Percentiles rank a stretch among this genome's conserved stretches.
These are phyloP conservation scores for Mesochorus sp. DNA, from an alignment of 2,888 invertebrate species.

Conservation along the genomic window DNA sequence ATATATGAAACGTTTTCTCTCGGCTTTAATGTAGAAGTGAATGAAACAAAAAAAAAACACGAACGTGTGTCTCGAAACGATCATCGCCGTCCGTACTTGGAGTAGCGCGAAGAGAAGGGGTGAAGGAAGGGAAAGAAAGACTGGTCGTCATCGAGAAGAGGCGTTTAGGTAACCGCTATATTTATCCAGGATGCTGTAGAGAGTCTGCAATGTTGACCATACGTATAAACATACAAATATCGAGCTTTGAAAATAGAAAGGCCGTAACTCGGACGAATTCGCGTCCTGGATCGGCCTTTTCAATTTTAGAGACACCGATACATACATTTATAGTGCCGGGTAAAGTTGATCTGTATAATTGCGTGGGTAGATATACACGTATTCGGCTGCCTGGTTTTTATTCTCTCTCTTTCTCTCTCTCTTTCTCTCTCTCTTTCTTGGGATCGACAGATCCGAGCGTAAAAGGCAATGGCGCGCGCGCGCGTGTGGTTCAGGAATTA, in stretches of 20 bases:
- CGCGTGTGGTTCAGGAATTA: conserved; percentile 47
- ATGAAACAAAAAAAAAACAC: no score
- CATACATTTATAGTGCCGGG: not conserved
- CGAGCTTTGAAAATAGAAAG: not conserved
- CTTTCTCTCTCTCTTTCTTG: not conserved
- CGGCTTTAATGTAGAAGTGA: no score
- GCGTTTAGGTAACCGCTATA: conserved; percentile 62
- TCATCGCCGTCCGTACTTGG: not conserved
- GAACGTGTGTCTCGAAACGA: not conserved
- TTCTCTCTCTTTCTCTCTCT: conserved; percentile 19
- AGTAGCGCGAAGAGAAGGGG: not conserved
- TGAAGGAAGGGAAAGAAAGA: not conserved
- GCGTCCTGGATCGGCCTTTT: not conserved
- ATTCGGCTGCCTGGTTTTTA: conserved; percentile 52
- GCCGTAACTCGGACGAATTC: not conserved
- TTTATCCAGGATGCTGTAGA: conserved; percentile 52
- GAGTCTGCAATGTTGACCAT: conserved; percentile 46
- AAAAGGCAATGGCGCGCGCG: conserved; percentile 60
- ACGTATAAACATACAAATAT: conserved; percentile 14
- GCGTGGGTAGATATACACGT: conserved; percentile 58
- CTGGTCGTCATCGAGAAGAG: conserved; percentile 54
- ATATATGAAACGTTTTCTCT: no score
- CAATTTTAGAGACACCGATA: not conserved
- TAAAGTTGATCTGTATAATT: conserved; percentile 52
- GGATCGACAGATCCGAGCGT: conserved; percentile 30